Evolutionary conservation across 1,140 invertebrate genomes (phyloP).

Genomic region (Aethina tumida): DNA sequence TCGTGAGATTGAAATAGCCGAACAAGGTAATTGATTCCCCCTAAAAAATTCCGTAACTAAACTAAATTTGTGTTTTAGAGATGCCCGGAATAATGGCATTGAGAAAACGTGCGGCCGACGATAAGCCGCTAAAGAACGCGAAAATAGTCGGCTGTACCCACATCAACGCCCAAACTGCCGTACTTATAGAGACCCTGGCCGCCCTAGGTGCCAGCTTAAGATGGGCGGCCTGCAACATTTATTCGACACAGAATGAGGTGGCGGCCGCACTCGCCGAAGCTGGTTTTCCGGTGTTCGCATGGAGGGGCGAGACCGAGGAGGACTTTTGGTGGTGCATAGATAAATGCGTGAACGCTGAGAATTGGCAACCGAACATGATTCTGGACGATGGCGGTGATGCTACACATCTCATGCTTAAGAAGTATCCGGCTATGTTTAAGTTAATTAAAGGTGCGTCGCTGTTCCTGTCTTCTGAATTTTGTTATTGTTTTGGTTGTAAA

Average conservation of each 20-base stretch:
- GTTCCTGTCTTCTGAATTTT: background rate
- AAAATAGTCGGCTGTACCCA: constrained; percentile 97
- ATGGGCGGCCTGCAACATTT: constrained; percentile 97
- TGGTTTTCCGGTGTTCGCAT: constrained; percentile 84
- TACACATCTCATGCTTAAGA: constrained; percentile 94
- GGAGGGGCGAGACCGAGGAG: constrained; percentile 93
- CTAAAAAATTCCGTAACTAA: too few species aligned
- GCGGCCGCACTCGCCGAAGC: constrained; percentile 91
- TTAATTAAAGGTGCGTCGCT: constrained; percentile 70
- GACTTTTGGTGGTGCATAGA: constrained; percentile 99
- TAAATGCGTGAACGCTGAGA: constrained; percentile 80
- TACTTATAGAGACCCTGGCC: constrained; percentile 86
- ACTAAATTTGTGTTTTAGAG: constrained; percentile 50
- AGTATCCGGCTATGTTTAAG: constrained; percentile 91
- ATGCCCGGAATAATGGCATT: constrained; percentile 97
- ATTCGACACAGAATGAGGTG: constrained; percentile 97
- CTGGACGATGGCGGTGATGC: constrained; percentile 96
- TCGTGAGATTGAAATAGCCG: constrained; percentile 96
- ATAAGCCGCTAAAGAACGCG: constrained; percentile 90
- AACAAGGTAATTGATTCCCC: constrained; percentile 64
- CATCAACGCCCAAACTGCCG: constrained; percentile 96
- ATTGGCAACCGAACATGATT: constrained; percentile 99
- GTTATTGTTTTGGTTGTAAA: background rate
- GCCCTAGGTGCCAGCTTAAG: constrained; percentile 84
- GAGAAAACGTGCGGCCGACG: constrained; percentile 78